phyloP scores from a whole-genome alignment of 1,140 invertebrate species.

The Battus philenor region DNA sequence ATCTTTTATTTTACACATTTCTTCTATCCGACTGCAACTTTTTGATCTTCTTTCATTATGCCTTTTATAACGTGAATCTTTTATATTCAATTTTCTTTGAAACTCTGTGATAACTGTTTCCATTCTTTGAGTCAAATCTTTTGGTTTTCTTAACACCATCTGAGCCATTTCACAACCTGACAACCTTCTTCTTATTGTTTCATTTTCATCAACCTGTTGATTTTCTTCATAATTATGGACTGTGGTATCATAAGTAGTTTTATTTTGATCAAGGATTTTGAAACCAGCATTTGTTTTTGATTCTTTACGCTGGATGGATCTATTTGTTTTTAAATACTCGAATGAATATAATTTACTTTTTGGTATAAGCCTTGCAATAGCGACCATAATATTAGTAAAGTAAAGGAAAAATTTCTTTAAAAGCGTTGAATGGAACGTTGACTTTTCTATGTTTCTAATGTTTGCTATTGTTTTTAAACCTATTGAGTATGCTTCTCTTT shows the following conservation, averaged over 20 bases:
- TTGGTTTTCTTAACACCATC: conserved; percentile 39
- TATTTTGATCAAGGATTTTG: too few species aligned
- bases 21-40: conserved; percentile 36
- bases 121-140: conserved; percentile 54
- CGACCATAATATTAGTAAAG: conserved; percentile 66
- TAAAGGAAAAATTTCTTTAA: conserved; percentile 67
- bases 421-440: conserved; percentile 41
- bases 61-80: conserved; percentile 1
- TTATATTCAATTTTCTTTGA: conserved; percentile 33
- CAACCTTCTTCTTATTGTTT: conserved; percentile 28
- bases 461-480: conserved; percentile 54
- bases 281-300: too few species aligned
- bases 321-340: not conserved
- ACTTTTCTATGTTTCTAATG: conserved; percentile 31
- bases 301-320: not conserved
- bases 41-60: conserved; percentile 31
- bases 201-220: conserved; percentile 20
- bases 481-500: conserved; percentile 40
- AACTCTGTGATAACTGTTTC: conserved; percentile 59
- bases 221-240: conserved; percentile 16
- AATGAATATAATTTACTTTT: conserved; percentile 15
- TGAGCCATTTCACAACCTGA: conserved; percentile 59
- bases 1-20: conserved; percentile 35
- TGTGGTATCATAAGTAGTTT: too few species aligned
- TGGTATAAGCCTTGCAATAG: conserved; percentile 48